Conservation (phyloP, 2,888 invertebrate genomes). For the Tetanocera ferruginea region DNA sequence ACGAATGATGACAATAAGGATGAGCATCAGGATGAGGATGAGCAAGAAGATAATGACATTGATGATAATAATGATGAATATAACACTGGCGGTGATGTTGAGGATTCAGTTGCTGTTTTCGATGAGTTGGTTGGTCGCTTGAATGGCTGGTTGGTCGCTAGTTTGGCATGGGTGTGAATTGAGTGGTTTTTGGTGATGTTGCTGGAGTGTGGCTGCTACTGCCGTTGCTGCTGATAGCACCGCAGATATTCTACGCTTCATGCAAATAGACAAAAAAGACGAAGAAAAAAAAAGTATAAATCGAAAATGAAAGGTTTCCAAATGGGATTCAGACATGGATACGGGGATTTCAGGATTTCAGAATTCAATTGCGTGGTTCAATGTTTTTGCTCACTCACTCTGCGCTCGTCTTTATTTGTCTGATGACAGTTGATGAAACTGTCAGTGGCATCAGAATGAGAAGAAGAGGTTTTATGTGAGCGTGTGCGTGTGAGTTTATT, state of each 20-base stretch:
- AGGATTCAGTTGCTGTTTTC: constrained; percentile 16
- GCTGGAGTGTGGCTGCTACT: constrained; percentile 17
- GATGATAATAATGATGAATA: neutral
- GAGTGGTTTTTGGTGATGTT: constrained; percentile 9
- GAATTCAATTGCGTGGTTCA: constrained; percentile 34
- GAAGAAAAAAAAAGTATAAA: neutral
- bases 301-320: constrained; percentile 36
- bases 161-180: constrained; percentile 5
- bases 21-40: neutral
- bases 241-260: constrained; percentile 43
- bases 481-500: constrained; percentile 28
- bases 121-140: constrained; percentile 7
- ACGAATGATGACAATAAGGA: constrained; percentile 31
- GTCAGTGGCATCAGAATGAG: constrained; percentile 28
- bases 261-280: constrained; percentile 44
- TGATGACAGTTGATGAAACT: constrained; percentile 28
- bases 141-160: neutral
- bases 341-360: constrained; percentile 51
- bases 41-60: constrained; percentile 9
- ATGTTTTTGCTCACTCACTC: constrained; percentile 6
- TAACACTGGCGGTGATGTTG: constrained; percentile 22
- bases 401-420: neutral
- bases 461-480: neutral
- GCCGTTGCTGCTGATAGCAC: constrained; percentile 40
- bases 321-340: constrained; percentile 56